phyloP scores from a whole-genome alignment of 2,888 invertebrate species.

The Euzophera pinguis region DNA sequence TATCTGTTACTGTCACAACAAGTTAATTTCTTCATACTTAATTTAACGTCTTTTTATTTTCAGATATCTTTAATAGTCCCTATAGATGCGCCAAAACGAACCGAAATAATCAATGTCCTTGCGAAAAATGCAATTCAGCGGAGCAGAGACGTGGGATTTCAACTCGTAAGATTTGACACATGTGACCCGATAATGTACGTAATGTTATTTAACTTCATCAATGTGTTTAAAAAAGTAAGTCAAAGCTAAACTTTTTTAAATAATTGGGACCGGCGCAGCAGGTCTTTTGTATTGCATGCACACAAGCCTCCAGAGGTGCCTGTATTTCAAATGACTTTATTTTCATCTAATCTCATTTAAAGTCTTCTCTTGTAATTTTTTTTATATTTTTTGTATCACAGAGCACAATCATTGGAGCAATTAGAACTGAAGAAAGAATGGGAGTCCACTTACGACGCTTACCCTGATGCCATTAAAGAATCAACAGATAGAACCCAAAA shows the following conservation, averaged over 20 bases:
- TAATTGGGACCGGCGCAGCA: no score
- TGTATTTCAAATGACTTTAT: no score
- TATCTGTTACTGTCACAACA: no score
- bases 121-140: conserved; percentile 56
- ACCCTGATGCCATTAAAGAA: conserved; percentile 30
- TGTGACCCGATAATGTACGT: conserved; percentile 50
- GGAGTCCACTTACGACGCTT: conserved; percentile 48
- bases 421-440: conserved; percentile 61
- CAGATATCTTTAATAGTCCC: conserved; percentile 63
- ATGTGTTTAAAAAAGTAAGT: no score
- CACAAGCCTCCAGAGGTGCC: no score
- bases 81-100: conserved; percentile 33
- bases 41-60: no score
- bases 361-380: no score
- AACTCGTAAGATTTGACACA: conserved; percentile 61
- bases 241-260: no score
- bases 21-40: not conserved
- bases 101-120: conserved; percentile 48
- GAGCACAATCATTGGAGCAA: conserved; percentile 49
- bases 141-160: conserved; percentile 53
- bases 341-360: no score
- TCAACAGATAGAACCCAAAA: not conserved
- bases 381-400: conserved; percentile 24
- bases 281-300: no score
- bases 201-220: not conserved